phyloP scores from a whole-genome alignment of 2,888 invertebrate genomes.

The Panopea generosa region DNA sequence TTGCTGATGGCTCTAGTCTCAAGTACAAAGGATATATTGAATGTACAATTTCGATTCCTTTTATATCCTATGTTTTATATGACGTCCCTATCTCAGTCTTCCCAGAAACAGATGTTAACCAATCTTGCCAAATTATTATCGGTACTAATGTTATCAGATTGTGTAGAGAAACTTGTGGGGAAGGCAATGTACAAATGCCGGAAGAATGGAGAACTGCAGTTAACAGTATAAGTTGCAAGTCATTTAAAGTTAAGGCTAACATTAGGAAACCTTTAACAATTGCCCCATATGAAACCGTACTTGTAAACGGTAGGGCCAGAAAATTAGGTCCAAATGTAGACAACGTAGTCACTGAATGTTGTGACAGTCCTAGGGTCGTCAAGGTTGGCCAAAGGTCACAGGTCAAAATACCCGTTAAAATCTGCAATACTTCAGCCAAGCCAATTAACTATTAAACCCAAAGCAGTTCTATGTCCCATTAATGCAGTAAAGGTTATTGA shows the following conservation, averaged over 20 bases:
- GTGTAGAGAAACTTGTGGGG: neutral
- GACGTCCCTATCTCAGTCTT: neutral
- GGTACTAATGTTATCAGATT: slow-evolving; percentile 16
- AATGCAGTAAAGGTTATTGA: slow-evolving; percentile 7
- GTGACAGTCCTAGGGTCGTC: neutral
- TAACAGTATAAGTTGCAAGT: neutral
- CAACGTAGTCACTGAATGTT: slow-evolving; percentile 11
- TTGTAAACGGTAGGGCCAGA: neutral
- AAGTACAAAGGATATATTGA: slow-evolving; percentile 4
- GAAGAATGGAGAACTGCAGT: neutral
- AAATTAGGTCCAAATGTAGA: neutral
- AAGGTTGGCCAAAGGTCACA: neutral
- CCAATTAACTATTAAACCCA: slow-evolving; percentile 3
- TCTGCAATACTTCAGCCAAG: slow-evolving; percentile 13
- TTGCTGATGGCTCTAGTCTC: slow-evolving; percentile 3
- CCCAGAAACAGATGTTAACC: slow-evolving; percentile 1
- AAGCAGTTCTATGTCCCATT: neutral
- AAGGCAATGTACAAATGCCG: neutral
- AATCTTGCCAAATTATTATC: slow-evolving; percentile 6
- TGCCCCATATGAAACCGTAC: slow-evolving; percentile 5
- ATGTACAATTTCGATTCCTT: neutral
- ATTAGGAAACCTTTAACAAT: neutral
- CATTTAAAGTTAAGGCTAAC: neutral
- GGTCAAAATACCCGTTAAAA: slow-evolving; percentile 10
- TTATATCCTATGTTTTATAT: neutral